A percentile compares a stretch with the other conserved stretches of the same genome.
Evolutionary conservation across 2,888 invertebrate genomes (phyloP).

Genomic region (Synanthedon andrenaeformis): DNA sequence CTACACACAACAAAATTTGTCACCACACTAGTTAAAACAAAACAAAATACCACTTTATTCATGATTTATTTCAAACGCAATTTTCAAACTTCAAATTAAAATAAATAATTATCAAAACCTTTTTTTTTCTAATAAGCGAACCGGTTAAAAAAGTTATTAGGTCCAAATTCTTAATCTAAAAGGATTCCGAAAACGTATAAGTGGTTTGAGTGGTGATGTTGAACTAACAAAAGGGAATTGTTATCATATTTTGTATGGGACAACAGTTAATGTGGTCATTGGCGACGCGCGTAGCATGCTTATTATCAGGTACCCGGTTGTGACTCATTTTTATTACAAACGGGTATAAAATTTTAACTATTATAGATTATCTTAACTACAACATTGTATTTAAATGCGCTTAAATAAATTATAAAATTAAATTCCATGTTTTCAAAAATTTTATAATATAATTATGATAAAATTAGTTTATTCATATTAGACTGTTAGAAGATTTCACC

Average conservation of each 20-base stretch:
- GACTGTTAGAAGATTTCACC: too few relatives aligned
- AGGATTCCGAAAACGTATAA: slow-evolving; percentile 28
- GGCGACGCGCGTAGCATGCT: slow-evolving; percentile 49
- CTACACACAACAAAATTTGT: slow-evolving; percentile 15
- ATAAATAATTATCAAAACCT: too few relatives aligned
- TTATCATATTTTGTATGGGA: slow-evolving; percentile 61
- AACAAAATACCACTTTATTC: slow-evolving; percentile 17
- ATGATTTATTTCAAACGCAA: slow-evolving; percentile 5
- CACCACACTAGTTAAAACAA: slow-evolving; percentile 22
- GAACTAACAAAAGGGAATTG: slow-evolving; percentile 59
- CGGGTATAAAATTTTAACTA: too few relatives aligned
- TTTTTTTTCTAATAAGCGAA: too few relatives aligned
- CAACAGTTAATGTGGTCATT: slow-evolving; percentile 43
- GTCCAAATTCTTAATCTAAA: background rate
- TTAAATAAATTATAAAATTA: too few relatives aligned
- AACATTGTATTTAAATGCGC: too few relatives aligned
- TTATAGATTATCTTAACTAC: too few relatives aligned
- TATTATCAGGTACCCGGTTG: slow-evolving; percentile 44
- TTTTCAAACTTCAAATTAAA: too few relatives aligned
- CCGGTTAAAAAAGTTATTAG: too few relatives aligned
- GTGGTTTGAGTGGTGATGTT: slow-evolving; percentile 33
- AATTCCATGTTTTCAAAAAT: too few relatives aligned
- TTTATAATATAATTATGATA: too few relatives aligned
- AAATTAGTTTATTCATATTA: too few relatives aligned
- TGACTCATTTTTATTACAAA: slow-evolving; percentile 24